Evolutionary conservation across 2,888 invertebrate species (phyloP).

Genomic region (Hydropsyche betteni): DNA sequence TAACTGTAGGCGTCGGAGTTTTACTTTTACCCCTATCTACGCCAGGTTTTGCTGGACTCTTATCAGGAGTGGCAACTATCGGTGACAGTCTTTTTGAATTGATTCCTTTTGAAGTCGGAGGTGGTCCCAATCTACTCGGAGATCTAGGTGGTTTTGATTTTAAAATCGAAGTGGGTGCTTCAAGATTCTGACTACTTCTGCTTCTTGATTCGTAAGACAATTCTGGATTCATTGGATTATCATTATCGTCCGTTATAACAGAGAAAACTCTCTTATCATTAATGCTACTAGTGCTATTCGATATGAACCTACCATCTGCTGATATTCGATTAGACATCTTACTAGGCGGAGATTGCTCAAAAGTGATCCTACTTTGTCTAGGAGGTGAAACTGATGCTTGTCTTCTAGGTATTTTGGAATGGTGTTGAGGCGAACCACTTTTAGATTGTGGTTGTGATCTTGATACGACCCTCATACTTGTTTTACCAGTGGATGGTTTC

Average conservation of each 20-base stretch:
- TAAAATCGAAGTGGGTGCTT: slow-evolving; percentile 58
- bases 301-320: slow-evolving; percentile 57
- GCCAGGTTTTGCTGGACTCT: slow-evolving; percentile 51
- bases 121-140: slow-evolving; percentile 63
- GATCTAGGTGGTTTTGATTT: slow-evolving; percentile 65
- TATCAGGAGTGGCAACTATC: slow-evolving; percentile 65
- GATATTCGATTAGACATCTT: slow-evolving; percentile 48
- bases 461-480: slow-evolving; percentile 55
- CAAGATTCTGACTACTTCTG: slow-evolving; percentile 61
- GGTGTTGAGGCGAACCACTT: slow-evolving; percentile 62
- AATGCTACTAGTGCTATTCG: slow-evolving; percentile 65
- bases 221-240: slow-evolving; percentile 39
- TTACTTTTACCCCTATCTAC: slow-evolving; percentile 42
- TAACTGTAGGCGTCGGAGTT: slow-evolving; percentile 56
- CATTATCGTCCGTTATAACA: slow-evolving; percentile 60
- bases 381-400: slow-evolving; percentile 63
- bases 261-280: slow-evolving; percentile 55
- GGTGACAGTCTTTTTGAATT: slow-evolving; percentile 64
- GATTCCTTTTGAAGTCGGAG: slow-evolving; percentile 62
- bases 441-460: slow-evolving; percentile 64
- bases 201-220: slow-evolving; percentile 55
- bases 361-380: slow-evolving; percentile 53
- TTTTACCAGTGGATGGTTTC: slow-evolving; percentile 40
- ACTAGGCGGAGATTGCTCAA: slow-evolving; percentile 35
- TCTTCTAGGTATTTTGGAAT: slow-evolving; percentile 63